Conservation (phyloP, 2,888 invertebrate species). For the Drosophila monieri region DNA sequence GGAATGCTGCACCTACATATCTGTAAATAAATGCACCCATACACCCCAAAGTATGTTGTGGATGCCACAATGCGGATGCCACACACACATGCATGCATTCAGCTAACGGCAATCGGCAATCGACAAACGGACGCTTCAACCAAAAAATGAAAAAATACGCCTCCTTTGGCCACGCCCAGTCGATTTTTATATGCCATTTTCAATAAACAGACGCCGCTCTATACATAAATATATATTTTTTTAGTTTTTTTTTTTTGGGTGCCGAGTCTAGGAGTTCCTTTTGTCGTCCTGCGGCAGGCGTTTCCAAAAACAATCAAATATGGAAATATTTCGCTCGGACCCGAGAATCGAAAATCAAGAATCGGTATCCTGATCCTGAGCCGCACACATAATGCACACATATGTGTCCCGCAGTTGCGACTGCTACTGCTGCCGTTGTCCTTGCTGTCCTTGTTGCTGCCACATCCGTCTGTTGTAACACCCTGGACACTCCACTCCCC, state of each 20-base stretch:
- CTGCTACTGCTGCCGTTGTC: slow-evolving; percentile 2
- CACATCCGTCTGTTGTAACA: slow-evolving; percentile 30
- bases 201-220: slow-evolving; percentile 64
- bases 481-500: slow-evolving; percentile 1
- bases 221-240: background rate
- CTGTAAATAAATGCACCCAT: slow-evolving; percentile 36
- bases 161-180: slow-evolving; percentile 26
- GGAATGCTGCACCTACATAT: slow-evolving; percentile 18
- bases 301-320: slow-evolving; percentile 73
- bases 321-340: slow-evolving; percentile 62
- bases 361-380: slow-evolving; percentile 29
- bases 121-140: slow-evolving; percentile 20
- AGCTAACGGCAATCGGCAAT: slow-evolving; percentile 24
- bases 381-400: slow-evolving; percentile 59
- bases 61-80: slow-evolving; percentile 1
- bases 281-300: slow-evolving; percentile 43
- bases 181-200: slow-evolving; percentile 64
- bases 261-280: slow-evolving; percentile 12
- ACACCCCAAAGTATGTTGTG: slow-evolving; percentile 33
- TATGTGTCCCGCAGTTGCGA: slow-evolving; percentile 37
- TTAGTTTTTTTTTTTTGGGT: background rate
- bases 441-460: slow-evolving; percentile 40
- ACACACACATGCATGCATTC: slow-evolving; percentile 5
- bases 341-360: slow-evolving; percentile 27
- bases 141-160: slow-evolving; percentile 12